A percentile compares a stretch with the other conserved stretches of the same genome.
Conservation (phyloP, 2,888 invertebrate species). For the Zonitis immaculata region DNA sequence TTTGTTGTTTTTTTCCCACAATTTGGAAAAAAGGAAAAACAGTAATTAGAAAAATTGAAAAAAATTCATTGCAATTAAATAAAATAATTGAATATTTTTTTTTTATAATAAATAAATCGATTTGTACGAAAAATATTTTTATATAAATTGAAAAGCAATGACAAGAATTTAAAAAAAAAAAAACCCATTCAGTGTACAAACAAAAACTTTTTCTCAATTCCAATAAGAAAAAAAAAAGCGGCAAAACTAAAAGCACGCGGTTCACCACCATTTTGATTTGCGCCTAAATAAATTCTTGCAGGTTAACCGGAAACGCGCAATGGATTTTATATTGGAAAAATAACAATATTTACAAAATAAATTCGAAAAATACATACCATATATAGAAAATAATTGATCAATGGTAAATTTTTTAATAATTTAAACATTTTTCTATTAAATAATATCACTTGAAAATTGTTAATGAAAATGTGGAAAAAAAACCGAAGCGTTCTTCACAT, state of each 20-base stretch:
- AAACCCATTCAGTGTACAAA: no score
- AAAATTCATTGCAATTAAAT: no score
- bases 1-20: no score
- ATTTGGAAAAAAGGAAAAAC: no score
- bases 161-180: no score
- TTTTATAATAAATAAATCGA: no score
- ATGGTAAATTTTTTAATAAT: constrained; percentile 24
- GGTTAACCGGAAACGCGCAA: constrained; percentile 48
- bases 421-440: constrained; percentile 23
- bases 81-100: no score
- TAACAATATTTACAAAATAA: constrained; percentile 8
- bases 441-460: constrained; percentile 32
- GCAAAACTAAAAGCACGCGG: constrained; percentile 45
- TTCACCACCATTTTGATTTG: constrained; percentile 48
- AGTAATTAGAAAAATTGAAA: no score
- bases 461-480: constrained; percentile 19
- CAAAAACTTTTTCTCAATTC: background rate
- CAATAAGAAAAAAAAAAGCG: constrained; percentile 31
- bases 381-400: background rate
- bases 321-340: constrained; percentile 20
- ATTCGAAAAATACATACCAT: constrained; percentile 27
- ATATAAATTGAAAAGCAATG: no score
- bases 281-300: constrained; percentile 44
- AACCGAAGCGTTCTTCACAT: constrained; percentile 24
- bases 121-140: no score